A percentile compares a stretch with the other conserved stretches of the same genome.
Evolutionary conservation across 2,888 invertebrate species (phyloP).

Genomic region (Limnephilus marmoratus): DNA sequence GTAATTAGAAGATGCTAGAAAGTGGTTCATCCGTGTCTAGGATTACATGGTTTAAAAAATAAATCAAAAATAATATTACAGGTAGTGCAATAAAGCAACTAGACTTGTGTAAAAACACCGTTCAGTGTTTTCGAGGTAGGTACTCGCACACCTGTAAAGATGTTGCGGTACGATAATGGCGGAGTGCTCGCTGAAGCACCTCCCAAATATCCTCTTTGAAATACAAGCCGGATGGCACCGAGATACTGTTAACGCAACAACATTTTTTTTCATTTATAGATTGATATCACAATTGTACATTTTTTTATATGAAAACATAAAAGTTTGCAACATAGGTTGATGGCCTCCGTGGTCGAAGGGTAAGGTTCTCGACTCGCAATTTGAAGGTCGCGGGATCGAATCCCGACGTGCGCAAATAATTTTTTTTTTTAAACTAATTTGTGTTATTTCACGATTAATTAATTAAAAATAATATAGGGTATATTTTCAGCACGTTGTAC

Average conservation of each 20-base stretch:
- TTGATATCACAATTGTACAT: not conserved
- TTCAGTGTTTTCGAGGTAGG: not conserved
- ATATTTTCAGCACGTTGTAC: too few relatives aligned
- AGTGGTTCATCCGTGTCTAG: not conserved
- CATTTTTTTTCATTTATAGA: not conserved
- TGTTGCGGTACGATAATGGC: conserved; percentile 42
- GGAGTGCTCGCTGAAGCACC: conserved; percentile 48
- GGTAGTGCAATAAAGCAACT: not conserved
- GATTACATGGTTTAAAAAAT: not conserved
- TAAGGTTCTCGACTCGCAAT: too few relatives aligned
- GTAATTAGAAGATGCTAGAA: not conserved
- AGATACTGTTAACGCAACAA: conserved; percentile 23
- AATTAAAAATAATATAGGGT: too few relatives aligned
- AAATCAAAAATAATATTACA: not conserved
- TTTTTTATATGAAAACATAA: too few relatives aligned
- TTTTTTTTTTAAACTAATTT: too few relatives aligned
- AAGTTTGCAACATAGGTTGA: too few relatives aligned
- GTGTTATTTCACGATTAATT: too few relatives aligned
- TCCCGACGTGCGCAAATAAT: too few relatives aligned
- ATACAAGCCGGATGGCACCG: conserved; percentile 23
- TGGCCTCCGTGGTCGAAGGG: too few relatives aligned
- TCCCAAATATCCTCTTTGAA: conserved; percentile 40
- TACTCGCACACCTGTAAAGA: conserved; percentile 47
- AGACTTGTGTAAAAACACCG: not conserved
- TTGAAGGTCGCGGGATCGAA: too few relatives aligned